These are phyloP conservation scores for Momotus momota DNA, from an alignment of 2,797 vertebrate genomes.

Conservation along the genomic window DNA sequence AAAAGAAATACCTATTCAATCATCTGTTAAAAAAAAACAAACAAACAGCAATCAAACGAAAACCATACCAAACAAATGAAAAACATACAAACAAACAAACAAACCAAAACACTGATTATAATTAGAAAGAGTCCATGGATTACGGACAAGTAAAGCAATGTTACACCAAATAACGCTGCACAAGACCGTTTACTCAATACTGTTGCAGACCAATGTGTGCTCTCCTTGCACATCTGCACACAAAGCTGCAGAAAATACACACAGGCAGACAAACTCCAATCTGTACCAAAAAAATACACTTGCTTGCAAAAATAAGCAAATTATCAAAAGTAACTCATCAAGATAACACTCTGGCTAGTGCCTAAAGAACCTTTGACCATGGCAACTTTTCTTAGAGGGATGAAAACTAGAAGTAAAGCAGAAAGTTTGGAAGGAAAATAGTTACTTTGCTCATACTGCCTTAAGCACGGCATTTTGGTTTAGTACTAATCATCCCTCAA, in stretches of 20 bases:
- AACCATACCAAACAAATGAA: no score
- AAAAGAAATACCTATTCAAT: not conserved
- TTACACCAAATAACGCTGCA: not conserved
- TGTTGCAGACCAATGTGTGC: accelerated
- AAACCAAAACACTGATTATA: not conserved
- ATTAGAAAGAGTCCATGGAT: not conserved
- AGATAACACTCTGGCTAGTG: not conserved
- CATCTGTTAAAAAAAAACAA: not conserved
- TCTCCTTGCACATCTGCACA: not conserved
- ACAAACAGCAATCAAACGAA: no score
- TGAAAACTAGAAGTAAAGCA: not conserved
- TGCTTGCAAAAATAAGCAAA: not conserved
- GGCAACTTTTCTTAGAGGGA: not conserved
- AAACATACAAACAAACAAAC: not conserved
- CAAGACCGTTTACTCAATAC: not conserved
- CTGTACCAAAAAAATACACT: not conserved
- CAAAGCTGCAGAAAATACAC: not conserved
- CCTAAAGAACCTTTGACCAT: not conserved
- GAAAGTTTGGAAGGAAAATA: not conserved
- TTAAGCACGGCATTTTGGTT: not conserved
- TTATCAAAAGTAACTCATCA: not conserved
- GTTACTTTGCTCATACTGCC: not conserved
- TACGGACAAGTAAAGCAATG: not conserved
- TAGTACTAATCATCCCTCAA: not conserved
- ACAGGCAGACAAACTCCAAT: not conserved